Evolutionary conservation across 2,113 vertebrate genomes (phyloP), one percentile per base, ranked within the genome.

Genomic region (Otis tarda): DNA sequence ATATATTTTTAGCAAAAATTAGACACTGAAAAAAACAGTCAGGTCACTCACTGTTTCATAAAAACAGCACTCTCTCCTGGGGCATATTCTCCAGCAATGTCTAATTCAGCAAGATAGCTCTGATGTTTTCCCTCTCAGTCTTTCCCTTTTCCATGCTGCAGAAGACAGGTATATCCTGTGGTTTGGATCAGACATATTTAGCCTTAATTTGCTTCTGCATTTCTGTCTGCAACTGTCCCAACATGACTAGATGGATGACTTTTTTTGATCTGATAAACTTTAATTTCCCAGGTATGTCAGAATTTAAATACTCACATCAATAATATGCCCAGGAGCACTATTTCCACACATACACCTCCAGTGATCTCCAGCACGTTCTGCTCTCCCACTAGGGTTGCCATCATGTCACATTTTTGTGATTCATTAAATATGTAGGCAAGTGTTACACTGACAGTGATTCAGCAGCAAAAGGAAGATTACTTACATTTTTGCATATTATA

Each of bases 381-480:
- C 28, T 87, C 10, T 55, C 35, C 73, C 5, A 2, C 49, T 18
- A 68, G 53, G 0, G 0, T 52, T 95, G 67, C 67, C 30, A 4
- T 91, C 33, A 8, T 27, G 19, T 7, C 60, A 52, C 37, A 50
- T 52, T 86, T 45, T 25, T 87, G 88, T 89, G 89, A 94, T 71
- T 95, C 76, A 83, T 76, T 79, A 56, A 88, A 37, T 5, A 53
- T 4, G 8, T 22, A 83, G 41, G 79, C n/a, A 93, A 92, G 53
- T 22, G 12, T 50, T 95, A 47, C 69, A 45, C 53, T 63, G 49
- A 81, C 83, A 91, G 55, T 74, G 78, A 92, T 35, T 96, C 77
- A 88, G 90, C 75, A 84, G n/a, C 41, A 87, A 41, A 1, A 57
- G 14, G 21, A 49, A 69, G 31, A 88, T 76, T 77, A 79, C 75